Base-by-base conservation (phyloP, 2,888 invertebrate genomes). In the Listrodromus nycthemerus region DNA sequence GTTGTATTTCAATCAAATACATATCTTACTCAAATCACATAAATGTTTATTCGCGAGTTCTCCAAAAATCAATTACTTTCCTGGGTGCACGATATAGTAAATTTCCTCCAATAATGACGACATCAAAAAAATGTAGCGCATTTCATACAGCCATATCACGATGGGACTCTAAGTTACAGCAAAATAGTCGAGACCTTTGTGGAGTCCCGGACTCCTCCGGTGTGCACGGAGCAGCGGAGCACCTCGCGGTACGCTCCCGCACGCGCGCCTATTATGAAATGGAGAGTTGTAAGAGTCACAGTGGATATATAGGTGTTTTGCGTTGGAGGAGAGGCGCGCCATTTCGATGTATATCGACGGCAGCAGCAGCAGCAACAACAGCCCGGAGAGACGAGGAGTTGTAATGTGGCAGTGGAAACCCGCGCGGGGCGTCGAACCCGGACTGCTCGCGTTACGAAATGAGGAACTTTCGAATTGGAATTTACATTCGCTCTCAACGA, bases 401-500 rank as follows among this genome's bases (percentile, higher is more conserved):
- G 55, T 77, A 77, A 70, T 37, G 30, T 61, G 45, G 61, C 33
- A 50, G 58, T 84, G 74, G 78, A 79, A 84, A 71, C 37, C 58
- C 78, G 66, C 65, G 66, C 10, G 73, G 91, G 90, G 85, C 91
- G 85, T 90, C 90, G 91, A 91, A 91, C 90, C 88, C 90, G 88
- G 90, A 88, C 88, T 87, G 89, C 86, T 88, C 89, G 85, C 87
- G 82, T 91, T 91, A 89, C 88, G 91, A 91, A 91, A 91, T 90
- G 86, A 89, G 90, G 90, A 91, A 91, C 91, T 91, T 88, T 87
- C 87, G 58, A 87, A 86, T 86, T 80, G 83, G 80, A 87, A 86
- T 87, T 86, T 82, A 85, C 85, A 84, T 82, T 85, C 83, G 78
- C 80, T 85, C 79, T 83, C 80, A 66, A 85, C 80, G 76, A 77